A percentile compares a stretch with the other conserved stretches of the same genome.
Conservation (phyloP, 2,888 invertebrate genomes). For the Matsumyia berberina region DNA sequence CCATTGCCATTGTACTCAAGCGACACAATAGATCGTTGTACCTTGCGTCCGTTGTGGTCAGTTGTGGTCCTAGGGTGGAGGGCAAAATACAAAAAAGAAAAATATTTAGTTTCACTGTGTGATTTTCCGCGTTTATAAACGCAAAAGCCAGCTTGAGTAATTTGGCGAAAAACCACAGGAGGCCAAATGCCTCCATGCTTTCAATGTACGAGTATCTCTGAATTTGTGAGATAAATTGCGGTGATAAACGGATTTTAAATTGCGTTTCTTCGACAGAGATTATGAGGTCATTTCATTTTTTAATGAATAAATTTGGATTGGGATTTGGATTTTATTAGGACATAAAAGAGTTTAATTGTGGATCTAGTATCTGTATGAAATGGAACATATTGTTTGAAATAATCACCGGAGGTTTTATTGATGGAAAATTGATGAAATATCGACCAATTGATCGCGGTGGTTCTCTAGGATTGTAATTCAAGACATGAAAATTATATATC, state of each 20-base stretch:
- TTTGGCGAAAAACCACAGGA: constrained; percentile 18
- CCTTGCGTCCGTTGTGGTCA: constrained; percentile 5
- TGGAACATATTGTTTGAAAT: not conserved
- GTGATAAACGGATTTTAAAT: constrained; percentile 17
- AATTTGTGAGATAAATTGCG: constrained; percentile 13
- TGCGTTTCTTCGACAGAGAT: not conserved
- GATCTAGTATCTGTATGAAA: not conserved
- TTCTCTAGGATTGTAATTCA: not conserved
- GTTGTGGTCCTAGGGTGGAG: constrained; percentile 5
- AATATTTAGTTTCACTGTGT: constrained; percentile 1
- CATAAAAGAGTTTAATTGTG: constrained; percentile 13
- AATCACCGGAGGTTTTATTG: not conserved
- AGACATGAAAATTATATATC: not conserved
- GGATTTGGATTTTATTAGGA: not conserved
- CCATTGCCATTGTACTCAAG: not conserved
- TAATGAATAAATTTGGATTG: constrained; percentile 5
- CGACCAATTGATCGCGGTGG: not conserved
- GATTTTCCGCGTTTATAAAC: not conserved
- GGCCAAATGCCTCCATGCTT: constrained; percentile 5
- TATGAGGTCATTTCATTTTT: not conserved
- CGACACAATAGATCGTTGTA: constrained; percentile 2
- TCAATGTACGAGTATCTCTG: not conserved
- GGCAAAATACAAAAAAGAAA: not conserved
- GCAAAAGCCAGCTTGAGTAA: constrained; percentile 2
- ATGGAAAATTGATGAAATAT: not conserved